Conservation (phyloP, 2,888 invertebrate species). For the Camptogramma bilineatum region DNA sequence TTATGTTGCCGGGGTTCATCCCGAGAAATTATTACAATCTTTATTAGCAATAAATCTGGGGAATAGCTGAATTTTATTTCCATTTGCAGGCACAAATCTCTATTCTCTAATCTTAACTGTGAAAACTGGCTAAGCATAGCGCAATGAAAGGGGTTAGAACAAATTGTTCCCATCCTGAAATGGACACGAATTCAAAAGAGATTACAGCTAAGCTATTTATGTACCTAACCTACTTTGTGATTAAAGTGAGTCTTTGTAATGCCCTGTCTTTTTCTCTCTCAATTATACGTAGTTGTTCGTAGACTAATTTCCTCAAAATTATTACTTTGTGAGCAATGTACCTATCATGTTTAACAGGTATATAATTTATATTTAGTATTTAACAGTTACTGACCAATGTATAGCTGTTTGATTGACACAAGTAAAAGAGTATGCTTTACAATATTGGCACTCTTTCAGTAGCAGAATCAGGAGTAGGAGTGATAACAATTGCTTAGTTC, state of each 20-base stretch:
- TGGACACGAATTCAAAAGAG: conserved; percentile 4
- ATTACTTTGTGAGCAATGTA: background rate
- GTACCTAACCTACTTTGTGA: background rate
- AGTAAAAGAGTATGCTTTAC: background rate
- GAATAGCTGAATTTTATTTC: conserved; percentile 34
- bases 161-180: background rate
- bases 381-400: background rate
- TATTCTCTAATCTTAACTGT: conserved; percentile 3
- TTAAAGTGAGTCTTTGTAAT: background rate
- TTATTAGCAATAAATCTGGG: conserved; percentile 38
- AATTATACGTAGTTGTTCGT: background rate
- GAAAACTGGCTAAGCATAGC: conserved; percentile 1
- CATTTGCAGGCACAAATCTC: conserved; percentile 22
- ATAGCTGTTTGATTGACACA: background rate
- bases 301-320: background rate
- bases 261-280: background rate
- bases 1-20: conserved; percentile 60
- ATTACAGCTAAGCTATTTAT: background rate
- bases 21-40: conserved; percentile 54
- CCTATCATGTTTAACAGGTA: too few species aligned
- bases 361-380: too few species aligned
- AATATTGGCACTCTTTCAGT: conserved; percentile 17
- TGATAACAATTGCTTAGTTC: conserved; percentile 42
- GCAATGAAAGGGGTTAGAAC: conserved; percentile 1
- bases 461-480: conserved; percentile 29